Conservation (phyloP, 2,797 vertebrate genomes). For the Cynopterus sphinx region DNA sequence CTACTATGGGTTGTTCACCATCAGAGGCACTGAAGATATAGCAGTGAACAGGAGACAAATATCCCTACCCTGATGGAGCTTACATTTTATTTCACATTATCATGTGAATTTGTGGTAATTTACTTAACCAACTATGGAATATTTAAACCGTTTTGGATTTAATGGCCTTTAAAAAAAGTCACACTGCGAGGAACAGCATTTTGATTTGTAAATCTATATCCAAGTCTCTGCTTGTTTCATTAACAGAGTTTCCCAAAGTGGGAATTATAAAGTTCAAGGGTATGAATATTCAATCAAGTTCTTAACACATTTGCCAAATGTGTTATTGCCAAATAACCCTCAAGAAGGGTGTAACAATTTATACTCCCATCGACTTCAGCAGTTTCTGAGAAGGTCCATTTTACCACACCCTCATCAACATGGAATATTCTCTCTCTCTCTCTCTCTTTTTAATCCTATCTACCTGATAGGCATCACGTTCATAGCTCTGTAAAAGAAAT, state of each 20-base stretch:
- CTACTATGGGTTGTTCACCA: background rate
- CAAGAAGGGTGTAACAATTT: background rate
- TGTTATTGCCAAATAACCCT: background rate
- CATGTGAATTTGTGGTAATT: background rate
- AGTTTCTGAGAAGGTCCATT: background rate
- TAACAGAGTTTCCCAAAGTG: background rate
- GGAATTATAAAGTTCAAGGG: background rate
- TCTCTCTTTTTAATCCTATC: background rate
- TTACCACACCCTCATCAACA: background rate
- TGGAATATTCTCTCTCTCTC: background rate
- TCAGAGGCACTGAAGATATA: background rate
- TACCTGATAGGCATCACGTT: background rate
- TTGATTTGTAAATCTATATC: background rate
- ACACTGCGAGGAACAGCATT: background rate
- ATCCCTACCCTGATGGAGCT: background rate
- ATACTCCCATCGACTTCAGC: background rate
- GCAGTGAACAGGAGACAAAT: background rate
- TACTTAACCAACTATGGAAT: background rate
- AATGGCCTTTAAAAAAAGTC: background rate
- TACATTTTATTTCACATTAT: background rate
- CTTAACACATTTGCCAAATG: background rate
- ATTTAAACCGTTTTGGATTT: background rate
- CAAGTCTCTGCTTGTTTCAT: background rate
- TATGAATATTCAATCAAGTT: constrained; percentile 5
- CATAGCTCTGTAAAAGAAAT: background rate